A percentile compares a stretch with the other conserved stretches of the same genome.
phyloP scores from a whole-genome alignment of 2,113 vertebrate species.

The Chaetodon trifascialis region DNA sequence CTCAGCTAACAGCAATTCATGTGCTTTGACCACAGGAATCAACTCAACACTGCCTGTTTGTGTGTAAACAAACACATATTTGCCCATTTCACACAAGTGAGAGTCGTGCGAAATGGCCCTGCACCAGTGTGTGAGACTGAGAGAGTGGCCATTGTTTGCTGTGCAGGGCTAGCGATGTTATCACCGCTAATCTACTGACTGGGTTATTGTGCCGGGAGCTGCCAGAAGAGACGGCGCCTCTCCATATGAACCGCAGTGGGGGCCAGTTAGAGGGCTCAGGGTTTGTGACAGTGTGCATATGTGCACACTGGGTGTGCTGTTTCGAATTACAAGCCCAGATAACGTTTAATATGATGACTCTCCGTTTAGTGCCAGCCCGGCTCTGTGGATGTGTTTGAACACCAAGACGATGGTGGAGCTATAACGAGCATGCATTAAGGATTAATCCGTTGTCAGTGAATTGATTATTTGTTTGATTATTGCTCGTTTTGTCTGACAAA shows the following conservation, averaged over 20 bases:
- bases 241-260: slow-evolving; percentile 37
- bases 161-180: slow-evolving; percentile 51
- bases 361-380: not conserved
- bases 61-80: slow-evolving; percentile 32
- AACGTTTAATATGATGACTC: slow-evolving; percentile 17
- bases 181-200: slow-evolving; percentile 61
- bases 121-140: slow-evolving; percentile 24
- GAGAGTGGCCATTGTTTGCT: slow-evolving; percentile 59
- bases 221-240: slow-evolving; percentile 33
- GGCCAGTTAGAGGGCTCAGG: slow-evolving; percentile 6
- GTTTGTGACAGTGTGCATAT: slow-evolving; percentile 27
- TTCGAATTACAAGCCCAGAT: not conserved
- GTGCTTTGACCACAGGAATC: slow-evolving; percentile 15
- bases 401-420: not conserved
- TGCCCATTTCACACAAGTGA: slow-evolving; percentile 28
- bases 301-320: slow-evolving; percentile 8
- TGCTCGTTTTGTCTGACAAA: not conserved
- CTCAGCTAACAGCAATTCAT: not conserved
- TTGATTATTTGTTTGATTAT: not conserved
- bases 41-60: not conserved
- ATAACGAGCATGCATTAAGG: not conserved
- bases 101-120: slow-evolving; percentile 36
- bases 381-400: not conserved
- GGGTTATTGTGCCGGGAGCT: slow-evolving; percentile 50
- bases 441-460: too few species aligned